Evolutionary conservation across 2,888 invertebrate species (phyloP), one percentile per base, ranked within the genome.

Genomic region (Xestoiulus laeticollis): DNA sequence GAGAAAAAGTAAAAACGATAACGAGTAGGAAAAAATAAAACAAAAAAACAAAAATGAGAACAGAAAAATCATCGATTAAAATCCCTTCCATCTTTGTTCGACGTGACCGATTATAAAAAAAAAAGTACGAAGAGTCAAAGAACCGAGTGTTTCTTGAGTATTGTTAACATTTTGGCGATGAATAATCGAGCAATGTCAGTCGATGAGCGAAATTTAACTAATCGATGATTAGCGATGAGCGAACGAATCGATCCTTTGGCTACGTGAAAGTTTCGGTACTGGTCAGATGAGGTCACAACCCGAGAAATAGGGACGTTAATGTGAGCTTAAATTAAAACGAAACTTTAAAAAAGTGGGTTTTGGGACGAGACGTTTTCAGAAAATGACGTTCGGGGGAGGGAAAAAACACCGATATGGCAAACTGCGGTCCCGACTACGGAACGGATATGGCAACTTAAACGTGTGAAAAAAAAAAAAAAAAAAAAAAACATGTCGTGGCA

Each of bases 371-470:
- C 38, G 38, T 38, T 38, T 6, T 38, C 6, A 6, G 38, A 38
- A 38, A 38, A 38, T 38, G 6, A 38, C 38, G 38, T 38, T 38
- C 38, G 4, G 6, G 22, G 6, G 22, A 38, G 6, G 22, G 6
- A 59, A 38, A 59, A 48, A 59, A 8, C 59, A 59, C 22, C 59
- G 5, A 78, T 78, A 30, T 78, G 78, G 78, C 78, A 78, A 30
- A 78, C 30, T 78, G 30, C 30, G 48, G 78, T 78, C 30, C 78
- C 78, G 12, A 30, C 78, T 30, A 30, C 78, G 78, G 78, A 78
- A 78, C 78, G 16, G 78, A 78, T 78, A 78, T 78, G 78, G 78
- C 78, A 78, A 78, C 78, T 78, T 26, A 78, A 38, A 78, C 78
- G 3, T 78, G 78, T 14, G 12, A 30, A 78, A 78, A 12, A 78